phyloP scores from a whole-genome alignment of 1,140 invertebrate species.

The Cydia strobilella region DNA sequence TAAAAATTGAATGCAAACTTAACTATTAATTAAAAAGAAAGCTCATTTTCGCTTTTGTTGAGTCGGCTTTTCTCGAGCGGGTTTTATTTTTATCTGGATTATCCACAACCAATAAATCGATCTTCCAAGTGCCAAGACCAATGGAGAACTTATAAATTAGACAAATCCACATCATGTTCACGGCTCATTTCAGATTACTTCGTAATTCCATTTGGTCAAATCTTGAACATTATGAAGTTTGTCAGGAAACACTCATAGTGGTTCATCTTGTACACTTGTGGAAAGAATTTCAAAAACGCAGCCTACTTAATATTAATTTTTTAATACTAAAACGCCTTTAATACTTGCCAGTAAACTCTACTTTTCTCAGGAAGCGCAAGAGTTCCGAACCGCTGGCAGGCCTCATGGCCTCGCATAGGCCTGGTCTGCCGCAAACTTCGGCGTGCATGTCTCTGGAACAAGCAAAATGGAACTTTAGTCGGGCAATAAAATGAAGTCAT shows the following conservation, averaged over 20 bases:
- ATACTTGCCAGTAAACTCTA: slow-evolving; percentile 74
- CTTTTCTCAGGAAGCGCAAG: slow-evolving; percentile 90
- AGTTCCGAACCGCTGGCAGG: slow-evolving; percentile 92
- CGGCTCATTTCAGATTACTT: too few relatives aligned
- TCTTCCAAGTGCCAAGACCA: slow-evolving; percentile 2
- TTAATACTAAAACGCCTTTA: background rate
- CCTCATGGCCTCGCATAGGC: slow-evolving; percentile 93
- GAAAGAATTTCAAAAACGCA: too few relatives aligned
- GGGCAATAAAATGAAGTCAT: background rate
- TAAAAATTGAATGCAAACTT: too few relatives aligned
- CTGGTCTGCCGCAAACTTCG: slow-evolving; percentile 86
- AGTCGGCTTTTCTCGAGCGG: background rate
- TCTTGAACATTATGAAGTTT: too few relatives aligned
- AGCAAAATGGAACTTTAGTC: background rate
- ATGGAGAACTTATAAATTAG: background rate
- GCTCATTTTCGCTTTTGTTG: background rate
- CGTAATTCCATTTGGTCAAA: too few relatives aligned
- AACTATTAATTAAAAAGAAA: background rate
- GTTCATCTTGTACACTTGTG: too few relatives aligned
- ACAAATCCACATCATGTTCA: too few relatives aligned
- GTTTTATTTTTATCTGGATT: background rate
- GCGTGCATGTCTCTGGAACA: slow-evolving; percentile 89
- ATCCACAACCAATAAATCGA: background rate
- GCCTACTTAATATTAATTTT: background rate
- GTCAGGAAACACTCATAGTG: too few relatives aligned